Conservation (phyloP, 2,888 invertebrate genomes). For the Rugalucina vietnamica region DNA sequence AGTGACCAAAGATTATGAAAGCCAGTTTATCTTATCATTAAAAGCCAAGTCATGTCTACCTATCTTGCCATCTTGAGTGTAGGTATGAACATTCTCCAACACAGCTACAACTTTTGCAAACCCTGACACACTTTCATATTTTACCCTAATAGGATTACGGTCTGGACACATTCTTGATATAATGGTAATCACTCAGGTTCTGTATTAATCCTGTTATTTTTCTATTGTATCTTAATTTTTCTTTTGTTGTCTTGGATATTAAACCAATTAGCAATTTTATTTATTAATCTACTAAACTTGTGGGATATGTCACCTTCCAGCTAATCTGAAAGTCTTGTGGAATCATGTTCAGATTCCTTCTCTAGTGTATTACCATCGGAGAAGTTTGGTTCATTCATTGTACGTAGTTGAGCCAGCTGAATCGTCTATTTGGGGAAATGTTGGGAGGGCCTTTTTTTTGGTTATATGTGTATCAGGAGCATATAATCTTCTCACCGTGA, state of each 20-base stretch:
- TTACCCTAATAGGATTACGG: slow-evolving; percentile 3
- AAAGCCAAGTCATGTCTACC: neutral
- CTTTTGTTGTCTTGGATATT: slow-evolving; percentile 1
- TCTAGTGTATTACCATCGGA: too few species aligned
- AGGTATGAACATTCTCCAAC: neutral
- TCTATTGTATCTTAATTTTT: neutral
- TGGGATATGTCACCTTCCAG: too few species aligned
- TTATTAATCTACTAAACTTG: too few species aligned
- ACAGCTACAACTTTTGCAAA: neutral
- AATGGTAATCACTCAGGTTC: neutral
- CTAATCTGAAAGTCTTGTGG: too few species aligned
- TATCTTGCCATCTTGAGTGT: neutral
- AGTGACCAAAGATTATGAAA: neutral
- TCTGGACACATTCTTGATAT: neutral
- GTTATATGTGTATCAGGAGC: too few species aligned
- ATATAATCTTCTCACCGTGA: too few species aligned
- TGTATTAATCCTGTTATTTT: neutral
- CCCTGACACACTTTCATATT: neutral
- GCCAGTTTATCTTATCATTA: neutral
- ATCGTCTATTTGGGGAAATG: too few species aligned
- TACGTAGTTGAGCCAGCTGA: too few species aligned
- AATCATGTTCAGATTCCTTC: too few species aligned
- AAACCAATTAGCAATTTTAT: neutral
- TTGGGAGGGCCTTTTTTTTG: too few species aligned
- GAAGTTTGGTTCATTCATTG: too few species aligned